A percentile compares a stretch with the other conserved stretches of the same genome.
Conservation (phyloP, 2,113 vertebrate species). For the Hassar affinis region DNA sequence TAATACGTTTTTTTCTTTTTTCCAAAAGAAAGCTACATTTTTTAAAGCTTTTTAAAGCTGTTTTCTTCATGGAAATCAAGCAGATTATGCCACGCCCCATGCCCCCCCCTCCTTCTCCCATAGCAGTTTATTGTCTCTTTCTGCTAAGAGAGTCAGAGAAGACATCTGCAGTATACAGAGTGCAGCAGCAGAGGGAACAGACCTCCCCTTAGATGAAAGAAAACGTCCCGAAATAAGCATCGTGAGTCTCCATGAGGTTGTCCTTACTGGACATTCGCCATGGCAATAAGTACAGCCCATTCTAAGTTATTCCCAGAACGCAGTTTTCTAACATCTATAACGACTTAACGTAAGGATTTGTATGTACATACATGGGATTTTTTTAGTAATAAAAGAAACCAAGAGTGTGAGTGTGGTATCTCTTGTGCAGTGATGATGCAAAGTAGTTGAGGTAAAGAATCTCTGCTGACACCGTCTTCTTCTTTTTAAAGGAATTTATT, state of each 20-base stretch:
- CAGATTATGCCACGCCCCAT: too few relatives aligned
- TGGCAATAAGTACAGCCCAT: slow-evolving; percentile 58
- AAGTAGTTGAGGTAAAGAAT: too few relatives aligned
- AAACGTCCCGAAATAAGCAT: slow-evolving; percentile 43
- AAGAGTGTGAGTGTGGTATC: too few relatives aligned
- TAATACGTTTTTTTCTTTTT: background rate
- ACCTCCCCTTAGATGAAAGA: background rate
- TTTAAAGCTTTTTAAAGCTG: background rate
- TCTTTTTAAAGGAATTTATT: too few relatives aligned
- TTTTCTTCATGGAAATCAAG: background rate
- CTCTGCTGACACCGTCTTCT: too few relatives aligned
- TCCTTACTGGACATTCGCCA: slow-evolving; percentile 60
- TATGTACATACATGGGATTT: background rate
- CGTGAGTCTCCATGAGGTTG: slow-evolving; percentile 47
- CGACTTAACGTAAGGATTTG: background rate
- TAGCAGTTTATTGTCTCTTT: slow-evolving; percentile 2
- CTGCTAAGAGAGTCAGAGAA: background rate
- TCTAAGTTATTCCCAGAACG: slow-evolving; percentile 42
- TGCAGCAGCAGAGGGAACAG: background rate
- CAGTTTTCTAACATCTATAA: slow-evolving; percentile 19
- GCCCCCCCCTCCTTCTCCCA: background rate
- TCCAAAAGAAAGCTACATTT: background rate
- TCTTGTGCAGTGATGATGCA: too few relatives aligned
- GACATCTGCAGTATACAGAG: background rate
- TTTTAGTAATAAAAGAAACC: background rate